Conservation (phyloP, 2,888 invertebrate genomes). For the Smittia sp. region DNA sequence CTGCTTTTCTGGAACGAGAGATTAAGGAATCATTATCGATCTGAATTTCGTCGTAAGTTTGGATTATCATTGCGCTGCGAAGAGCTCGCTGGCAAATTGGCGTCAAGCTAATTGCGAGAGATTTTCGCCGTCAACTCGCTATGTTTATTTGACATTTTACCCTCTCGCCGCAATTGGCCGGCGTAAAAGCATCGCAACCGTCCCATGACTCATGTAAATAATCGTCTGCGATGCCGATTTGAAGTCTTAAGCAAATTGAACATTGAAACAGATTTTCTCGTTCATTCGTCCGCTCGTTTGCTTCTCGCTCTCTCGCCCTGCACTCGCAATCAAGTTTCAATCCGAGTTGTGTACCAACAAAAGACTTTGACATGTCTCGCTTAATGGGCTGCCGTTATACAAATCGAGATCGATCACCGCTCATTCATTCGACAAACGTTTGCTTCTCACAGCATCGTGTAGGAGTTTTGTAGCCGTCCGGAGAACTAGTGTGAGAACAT, state of each 20-base stretch:
- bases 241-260: background rate
- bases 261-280: too few species aligned
- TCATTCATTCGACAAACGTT: background rate
- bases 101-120: background rate
- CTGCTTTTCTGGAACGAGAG: conserved; percentile 69
- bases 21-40: background rate
- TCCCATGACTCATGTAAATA: background rate
- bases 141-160: conserved; percentile 6
- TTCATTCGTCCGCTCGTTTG: too few species aligned
- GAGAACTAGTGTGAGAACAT: conserved; percentile 16
- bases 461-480: background rate
- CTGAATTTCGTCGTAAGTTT: too few species aligned
- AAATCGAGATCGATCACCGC: conserved; percentile 27
- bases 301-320: background rate
- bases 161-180: background rate
- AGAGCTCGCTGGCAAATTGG: too few species aligned
- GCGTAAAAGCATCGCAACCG: background rate
- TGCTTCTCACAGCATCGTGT: background rate
- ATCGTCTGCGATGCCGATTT: background rate
- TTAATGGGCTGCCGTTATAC: conserved; percentile 2
- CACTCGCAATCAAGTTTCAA: background rate
- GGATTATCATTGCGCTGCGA: too few species aligned
- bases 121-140: background rate
- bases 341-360: conserved; percentile 12
- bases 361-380: conserved; percentile 27